Percentiles rank a stretch among this genome's conserved stretches.
These are phyloP conservation scores for Malacosoma neustria DNA, from an alignment of 2,888 invertebrate species.

Conservation along the genomic window DNA sequence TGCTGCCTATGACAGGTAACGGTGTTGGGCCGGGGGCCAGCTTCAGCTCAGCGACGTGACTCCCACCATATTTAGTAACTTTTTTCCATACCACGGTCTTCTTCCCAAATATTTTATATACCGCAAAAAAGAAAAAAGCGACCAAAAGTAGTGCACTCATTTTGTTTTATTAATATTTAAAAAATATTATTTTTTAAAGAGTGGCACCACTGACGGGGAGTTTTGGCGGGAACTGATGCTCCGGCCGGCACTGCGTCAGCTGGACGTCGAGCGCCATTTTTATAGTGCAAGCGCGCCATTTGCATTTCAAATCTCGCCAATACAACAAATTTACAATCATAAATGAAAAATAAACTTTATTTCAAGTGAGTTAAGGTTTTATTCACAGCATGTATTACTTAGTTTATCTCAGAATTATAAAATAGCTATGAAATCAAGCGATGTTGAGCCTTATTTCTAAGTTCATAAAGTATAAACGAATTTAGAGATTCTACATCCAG, in stretches of 20 bases:
- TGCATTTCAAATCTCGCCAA: slow-evolving; percentile 20
- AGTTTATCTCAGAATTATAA: neutral
- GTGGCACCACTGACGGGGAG: slow-evolving; percentile 43
- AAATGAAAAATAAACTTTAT: neutral
- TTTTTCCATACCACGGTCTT: slow-evolving; percentile 30
- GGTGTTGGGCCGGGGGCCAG: slow-evolving; percentile 79
- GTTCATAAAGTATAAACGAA: too few relatives aligned
- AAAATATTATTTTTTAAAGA: slow-evolving; percentile 35
- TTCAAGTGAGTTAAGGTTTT: neutral
- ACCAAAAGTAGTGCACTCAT: slow-evolving; percentile 57
- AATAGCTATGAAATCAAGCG: too few relatives aligned
- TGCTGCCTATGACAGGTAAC: slow-evolving; percentile 80
- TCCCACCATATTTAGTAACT: slow-evolving; percentile 30
- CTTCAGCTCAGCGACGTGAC: slow-evolving; percentile 26
- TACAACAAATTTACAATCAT: neutral
- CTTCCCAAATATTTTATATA: slow-evolving; percentile 41
- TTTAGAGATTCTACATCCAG: too few relatives aligned
- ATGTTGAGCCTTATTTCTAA: too few relatives aligned
- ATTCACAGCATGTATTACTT: neutral
- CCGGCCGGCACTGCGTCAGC: slow-evolving; percentile 28
- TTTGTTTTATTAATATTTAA: slow-evolving; percentile 30
- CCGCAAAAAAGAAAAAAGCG: slow-evolving; percentile 30
- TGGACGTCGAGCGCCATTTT: slow-evolving; percentile 16
- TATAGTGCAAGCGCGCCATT: slow-evolving; percentile 27
- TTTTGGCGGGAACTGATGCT: slow-evolving; percentile 42